Conservation (phyloP, 64 coral and sea anemone genomes). For the Acropora yongei region DNA sequence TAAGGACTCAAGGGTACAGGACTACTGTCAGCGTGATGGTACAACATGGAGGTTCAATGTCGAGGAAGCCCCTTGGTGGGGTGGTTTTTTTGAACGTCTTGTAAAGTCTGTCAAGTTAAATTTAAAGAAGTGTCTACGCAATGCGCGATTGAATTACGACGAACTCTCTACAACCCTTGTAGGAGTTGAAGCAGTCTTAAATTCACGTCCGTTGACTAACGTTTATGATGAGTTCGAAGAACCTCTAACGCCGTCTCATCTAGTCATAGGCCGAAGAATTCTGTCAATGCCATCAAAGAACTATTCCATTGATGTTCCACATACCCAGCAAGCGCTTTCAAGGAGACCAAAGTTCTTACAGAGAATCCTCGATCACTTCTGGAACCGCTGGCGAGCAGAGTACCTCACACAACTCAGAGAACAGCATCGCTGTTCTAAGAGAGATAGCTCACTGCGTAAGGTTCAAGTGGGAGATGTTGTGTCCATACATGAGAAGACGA, state of each 20-base stretch:
- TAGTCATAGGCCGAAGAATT: constrained; percentile 41
- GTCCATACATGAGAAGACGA: constrained; percentile 24
- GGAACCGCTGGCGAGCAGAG: constrained; percentile 51
- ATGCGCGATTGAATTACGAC: constrained; percentile 37
- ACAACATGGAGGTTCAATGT: constrained; percentile 53
- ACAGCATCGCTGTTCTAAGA: constrained; percentile 12
- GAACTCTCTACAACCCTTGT: constrained; percentile 36
- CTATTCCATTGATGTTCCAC: not conserved
- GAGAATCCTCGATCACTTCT: constrained; percentile 42
- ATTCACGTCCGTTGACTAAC: constrained; percentile 55
- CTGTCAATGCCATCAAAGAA: not conserved
- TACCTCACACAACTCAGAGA: constrained; percentile 54
- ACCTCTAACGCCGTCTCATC: constrained; percentile 39
- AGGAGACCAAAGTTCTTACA: constrained; percentile 34
- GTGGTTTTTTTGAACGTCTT: constrained; percentile 58
- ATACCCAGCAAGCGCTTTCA: not conserved
- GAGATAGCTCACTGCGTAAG: constrained; percentile 13
- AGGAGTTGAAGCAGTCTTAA: constrained; percentile 55
- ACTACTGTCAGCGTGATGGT: constrained; percentile 2
- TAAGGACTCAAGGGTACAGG: constrained; percentile 26
- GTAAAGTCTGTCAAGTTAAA: constrained; percentile 39
- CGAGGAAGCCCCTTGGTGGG: constrained; percentile 60
- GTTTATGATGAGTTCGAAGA: constrained; percentile 28
- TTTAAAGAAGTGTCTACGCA: constrained; percentile 43
- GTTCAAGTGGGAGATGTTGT: constrained; percentile 35